Evolutionary conservation across 37 sponge, comb jelly and placozoan species (phyloP).

Genomic region (Crambe crambe): DNA sequence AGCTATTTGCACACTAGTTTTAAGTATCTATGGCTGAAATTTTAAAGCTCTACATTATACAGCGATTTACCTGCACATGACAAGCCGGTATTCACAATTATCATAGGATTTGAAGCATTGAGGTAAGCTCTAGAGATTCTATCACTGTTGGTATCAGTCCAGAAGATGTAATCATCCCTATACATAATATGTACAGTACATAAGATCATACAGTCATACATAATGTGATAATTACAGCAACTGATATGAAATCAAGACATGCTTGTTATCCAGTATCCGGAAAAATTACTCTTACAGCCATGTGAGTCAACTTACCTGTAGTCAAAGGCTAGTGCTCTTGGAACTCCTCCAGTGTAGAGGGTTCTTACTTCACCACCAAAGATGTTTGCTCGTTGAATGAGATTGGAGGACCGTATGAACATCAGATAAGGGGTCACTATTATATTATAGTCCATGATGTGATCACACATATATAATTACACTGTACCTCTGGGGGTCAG

Average conservation of each 20-base stretch:
- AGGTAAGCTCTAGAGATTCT: slow-evolving; percentile 7
- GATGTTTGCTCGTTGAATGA: neutral
- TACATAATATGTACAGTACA: neutral
- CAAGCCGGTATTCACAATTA: slow-evolving; percentile 6
- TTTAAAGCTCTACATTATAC: too few relatives aligned
- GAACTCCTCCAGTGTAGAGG: neutral
- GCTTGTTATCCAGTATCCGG: neutral
- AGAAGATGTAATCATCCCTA: slow-evolving; percentile 10
- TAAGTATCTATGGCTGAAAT: too few relatives aligned
- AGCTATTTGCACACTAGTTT: too few relatives aligned
- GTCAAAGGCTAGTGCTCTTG: slow-evolving; percentile 12
- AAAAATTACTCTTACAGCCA: neutral
- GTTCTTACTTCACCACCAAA: neutral
- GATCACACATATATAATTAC: neutral
- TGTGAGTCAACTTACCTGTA: neutral
- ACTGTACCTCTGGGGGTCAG: slow-evolving; percentile 14
- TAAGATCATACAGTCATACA: neutral
- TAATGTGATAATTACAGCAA: neutral
- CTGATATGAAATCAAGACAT: neutral
- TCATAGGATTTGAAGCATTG: neutral
- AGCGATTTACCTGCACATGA: slow-evolving; percentile 9
- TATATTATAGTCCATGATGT: neutral
- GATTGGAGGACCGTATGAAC: neutral
- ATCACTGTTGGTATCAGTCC: slow-evolving; percentile 14
- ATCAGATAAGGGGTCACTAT: slow-evolving; percentile 14